Conservation (phyloP, 1,140 invertebrate species). For the Drosophila malerkotliana region DNA sequence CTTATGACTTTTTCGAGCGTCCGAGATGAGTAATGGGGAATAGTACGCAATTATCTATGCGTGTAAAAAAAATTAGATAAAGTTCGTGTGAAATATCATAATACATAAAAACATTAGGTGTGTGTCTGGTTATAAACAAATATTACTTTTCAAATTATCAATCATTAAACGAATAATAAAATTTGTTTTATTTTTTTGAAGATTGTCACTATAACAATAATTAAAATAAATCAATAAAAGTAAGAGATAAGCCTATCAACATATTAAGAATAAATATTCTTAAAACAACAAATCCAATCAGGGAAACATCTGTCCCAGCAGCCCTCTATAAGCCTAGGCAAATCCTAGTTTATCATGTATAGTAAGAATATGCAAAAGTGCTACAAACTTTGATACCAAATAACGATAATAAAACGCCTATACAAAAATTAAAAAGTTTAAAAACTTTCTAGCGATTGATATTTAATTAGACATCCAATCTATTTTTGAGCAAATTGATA, state of each 20-base stretch:
- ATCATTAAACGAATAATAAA: too few relatives aligned
- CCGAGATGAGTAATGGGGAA: constrained; percentile 31
- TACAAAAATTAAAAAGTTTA: neutral
- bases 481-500: constrained; percentile 27
- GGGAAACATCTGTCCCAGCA: too few relatives aligned
- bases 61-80: constrained; percentile 2
- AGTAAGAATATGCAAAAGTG: neutral
- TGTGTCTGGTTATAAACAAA: too few relatives aligned
- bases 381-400: neutral
- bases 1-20: constrained; percentile 6
- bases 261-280: too few relatives aligned
- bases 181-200: too few relatives aligned
- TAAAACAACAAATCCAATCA: too few relatives aligned
- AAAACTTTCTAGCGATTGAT: neutral
- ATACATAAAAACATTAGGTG: too few relatives aligned
- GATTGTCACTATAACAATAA: too few relatives aligned
- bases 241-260: too few relatives aligned
- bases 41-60: neutral
- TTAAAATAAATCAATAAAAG: too few relatives aligned
- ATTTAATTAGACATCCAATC: constrained; percentile 6
- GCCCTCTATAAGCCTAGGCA: too few relatives aligned
- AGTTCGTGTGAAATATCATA: neutral
- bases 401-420: neutral
- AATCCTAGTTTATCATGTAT: neutral
- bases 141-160: too few relatives aligned